A percentile compares a stretch with the other conserved stretches of the same genome.
Conservation (phyloP, 2,113 vertebrate genomes). For the Tor tambroides region DNA sequence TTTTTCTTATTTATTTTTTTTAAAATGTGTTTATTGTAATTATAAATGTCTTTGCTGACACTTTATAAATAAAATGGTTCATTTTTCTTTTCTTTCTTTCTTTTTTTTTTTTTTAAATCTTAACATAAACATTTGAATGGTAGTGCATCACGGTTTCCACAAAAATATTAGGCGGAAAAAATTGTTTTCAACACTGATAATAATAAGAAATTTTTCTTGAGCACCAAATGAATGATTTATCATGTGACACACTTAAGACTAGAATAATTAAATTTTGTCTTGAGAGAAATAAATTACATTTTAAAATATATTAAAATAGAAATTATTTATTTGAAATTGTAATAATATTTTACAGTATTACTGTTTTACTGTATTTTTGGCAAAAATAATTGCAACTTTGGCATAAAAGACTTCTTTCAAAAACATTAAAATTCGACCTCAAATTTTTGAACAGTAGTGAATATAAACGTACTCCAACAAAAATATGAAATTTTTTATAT, state of each 20-base stretch:
- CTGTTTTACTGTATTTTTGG: neutral
- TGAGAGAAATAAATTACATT: neutral
- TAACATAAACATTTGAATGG: neutral
- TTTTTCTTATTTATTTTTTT: no score
- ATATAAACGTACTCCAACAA: neutral
- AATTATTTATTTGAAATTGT: neutral
- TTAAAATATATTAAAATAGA: no score
- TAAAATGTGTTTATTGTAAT: no score
- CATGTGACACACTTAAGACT: neutral
- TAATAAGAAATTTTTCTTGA: neutral
- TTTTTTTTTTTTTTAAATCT: neutral
- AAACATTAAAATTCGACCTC: neutral
- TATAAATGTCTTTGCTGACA: no score
- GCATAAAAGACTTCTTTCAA: neutral
- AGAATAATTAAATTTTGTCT: neutral
- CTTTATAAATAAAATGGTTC: neutral
- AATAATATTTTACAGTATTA: neutral
- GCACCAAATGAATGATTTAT: neutral
- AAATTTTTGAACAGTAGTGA: neutral
- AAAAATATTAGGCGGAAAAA: neutral
- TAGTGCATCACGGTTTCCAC: neutral
- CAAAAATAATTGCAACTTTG: neutral
- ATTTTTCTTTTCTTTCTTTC: neutral
- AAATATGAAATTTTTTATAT: neutral
- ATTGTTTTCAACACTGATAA: no score